Evolutionary conservation across 2,888 invertebrate genomes (phyloP), one percentile per base, ranked within the genome.

Genomic region (Dexiosoma caninum): DNA sequence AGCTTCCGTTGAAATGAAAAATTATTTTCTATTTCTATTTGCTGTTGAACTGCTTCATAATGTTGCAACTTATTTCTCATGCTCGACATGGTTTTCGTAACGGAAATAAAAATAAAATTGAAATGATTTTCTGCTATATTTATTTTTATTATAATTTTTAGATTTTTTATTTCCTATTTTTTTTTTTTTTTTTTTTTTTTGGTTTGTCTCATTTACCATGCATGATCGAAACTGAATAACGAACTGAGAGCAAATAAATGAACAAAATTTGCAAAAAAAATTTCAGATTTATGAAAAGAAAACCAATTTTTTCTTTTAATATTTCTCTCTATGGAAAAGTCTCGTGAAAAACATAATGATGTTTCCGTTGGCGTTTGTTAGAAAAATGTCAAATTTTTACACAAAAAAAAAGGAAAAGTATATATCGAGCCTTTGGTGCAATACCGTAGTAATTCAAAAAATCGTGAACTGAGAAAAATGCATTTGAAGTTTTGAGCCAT

Each of bases 101-200:
- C 81, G 76, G 76, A 81, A 81, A 72, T 72, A 76, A 81, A 81
- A 62, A 81, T 69, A 64, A 72, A 81, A 72, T 70, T 77, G 72
- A 81, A 81, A 81, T 69, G 77, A 81, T 81, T 81, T 81, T 77
- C 77, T 62, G 64, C 71, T 49, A 60, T 72, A 57, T 70, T 70
- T 66, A 55, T 55, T 55, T 62, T 59, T 49, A 51, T 49, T 44
- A 27, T n/a, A n/a, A n/a, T n/a, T n/a, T n/a, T n/a, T n/a, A n/a
- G n/a, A 23, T 14, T 2, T 12, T 35, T 19, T 23, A 10, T 21
- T 35, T n/a, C n/a, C n/a, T n/a, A n/a, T n/a, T n/a, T 12, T n/a
- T 12, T 49, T 49, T 23, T n/a, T 10, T 35, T 37, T 8, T 40
- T 53, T 53, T 19, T 8, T 37, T 46, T 57, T 55, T 57, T 42